Percentiles rank a stretch among this genome's conserved stretches.
Conservation (phyloP, 2,113 vertebrate genomes). For the Catharus fuscescens region DNA sequence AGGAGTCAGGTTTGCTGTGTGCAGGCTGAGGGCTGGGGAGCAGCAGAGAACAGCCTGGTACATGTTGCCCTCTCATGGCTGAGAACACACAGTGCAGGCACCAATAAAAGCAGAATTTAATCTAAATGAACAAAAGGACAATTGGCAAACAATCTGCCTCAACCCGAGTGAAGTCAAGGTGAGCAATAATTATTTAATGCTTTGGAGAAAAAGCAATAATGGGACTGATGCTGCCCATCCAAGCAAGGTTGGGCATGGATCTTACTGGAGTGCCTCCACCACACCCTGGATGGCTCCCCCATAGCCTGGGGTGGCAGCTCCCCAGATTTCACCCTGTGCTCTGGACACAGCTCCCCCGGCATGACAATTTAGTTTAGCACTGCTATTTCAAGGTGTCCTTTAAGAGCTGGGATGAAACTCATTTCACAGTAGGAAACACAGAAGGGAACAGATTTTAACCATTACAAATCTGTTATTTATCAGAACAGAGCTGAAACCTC, state of each 20-base stretch:
- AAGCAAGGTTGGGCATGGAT: background rate
- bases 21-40: background rate
- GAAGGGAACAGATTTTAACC: background rate
- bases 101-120: background rate
- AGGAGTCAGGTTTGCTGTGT: background rate
- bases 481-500: background rate
- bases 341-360: background rate
- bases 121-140: background rate
- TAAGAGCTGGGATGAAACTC: background rate
- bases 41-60: background rate
- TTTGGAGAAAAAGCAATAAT: background rate
- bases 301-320: background rate
- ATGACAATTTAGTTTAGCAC: background rate
- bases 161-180: background rate
- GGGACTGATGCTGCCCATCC: background rate
- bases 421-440: background rate
- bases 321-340: background rate
- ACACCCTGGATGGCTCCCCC: background rate
- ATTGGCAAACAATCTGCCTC: background rate
- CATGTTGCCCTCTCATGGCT: conserved; percentile 65
- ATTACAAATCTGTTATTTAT: background rate
- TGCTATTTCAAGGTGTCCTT: background rate
- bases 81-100: background rate
- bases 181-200: background rate
- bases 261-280: background rate